Evolutionary conservation across 2,113 vertebrate species (phyloP).

Genomic region (Struthidea cinerea): DNA sequence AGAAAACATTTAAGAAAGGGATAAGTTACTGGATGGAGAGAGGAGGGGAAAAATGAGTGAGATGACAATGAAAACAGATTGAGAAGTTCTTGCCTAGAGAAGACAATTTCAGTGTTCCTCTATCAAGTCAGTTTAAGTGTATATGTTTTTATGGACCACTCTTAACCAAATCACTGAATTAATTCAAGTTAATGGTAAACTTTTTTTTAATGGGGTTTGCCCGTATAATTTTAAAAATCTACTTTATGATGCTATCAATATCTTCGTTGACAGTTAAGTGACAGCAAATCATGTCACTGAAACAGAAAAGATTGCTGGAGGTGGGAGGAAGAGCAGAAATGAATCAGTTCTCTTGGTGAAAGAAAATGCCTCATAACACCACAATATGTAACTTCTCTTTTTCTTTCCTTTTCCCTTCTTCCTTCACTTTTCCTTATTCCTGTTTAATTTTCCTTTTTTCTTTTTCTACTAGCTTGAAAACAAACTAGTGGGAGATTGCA

Average conservation of each 20-base stretch:
- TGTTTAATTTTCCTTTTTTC: fast-evolving
- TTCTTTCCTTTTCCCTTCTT: background rate
- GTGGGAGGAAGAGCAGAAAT: background rate
- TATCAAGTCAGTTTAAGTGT: background rate
- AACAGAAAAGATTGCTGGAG: background rate
- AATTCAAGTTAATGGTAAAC: background rate
- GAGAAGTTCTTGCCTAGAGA: background rate
- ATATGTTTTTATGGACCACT: background rate
- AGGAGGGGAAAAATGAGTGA: fast-evolving
- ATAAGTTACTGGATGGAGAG: background rate
- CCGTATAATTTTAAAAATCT: background rate
- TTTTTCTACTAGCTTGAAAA: background rate
- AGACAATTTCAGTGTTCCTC: background rate
- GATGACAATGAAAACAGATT: background rate
- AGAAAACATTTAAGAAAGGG: background rate
- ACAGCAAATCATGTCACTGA: background rate
- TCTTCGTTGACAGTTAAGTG: background rate
- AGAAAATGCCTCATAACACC: background rate
- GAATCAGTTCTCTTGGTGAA: background rate
- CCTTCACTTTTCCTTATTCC: too few relatives aligned
- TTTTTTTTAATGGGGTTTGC: background rate
- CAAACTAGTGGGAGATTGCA: background rate
- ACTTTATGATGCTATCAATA: background rate
- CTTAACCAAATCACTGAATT: background rate
- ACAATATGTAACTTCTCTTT: background rate